Conservation (phyloP, 2,797 vertebrate genomes). For the Zonotrichia albicollis region DNA sequence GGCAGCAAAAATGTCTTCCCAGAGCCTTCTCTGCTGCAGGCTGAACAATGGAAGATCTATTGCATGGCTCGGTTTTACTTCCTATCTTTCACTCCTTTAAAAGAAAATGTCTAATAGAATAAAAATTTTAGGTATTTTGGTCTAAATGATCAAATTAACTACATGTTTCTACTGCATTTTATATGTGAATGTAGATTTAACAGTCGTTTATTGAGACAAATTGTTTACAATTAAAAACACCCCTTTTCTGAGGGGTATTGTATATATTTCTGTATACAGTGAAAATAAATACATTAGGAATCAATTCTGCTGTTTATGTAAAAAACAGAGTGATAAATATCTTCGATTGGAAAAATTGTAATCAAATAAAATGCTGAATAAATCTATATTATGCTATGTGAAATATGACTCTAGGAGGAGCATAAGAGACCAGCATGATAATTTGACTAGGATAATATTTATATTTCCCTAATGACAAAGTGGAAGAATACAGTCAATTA, state of each 20-base stretch:
- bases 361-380: not conserved
- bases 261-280: not conserved
- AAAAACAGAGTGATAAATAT: not conserved
- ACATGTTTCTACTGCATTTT: not conserved
- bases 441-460: not conserved
- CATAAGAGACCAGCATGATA: not conserved
- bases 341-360: not conserved
- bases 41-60: not conserved
- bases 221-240: not conserved
- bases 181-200: not conserved
- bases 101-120: not conserved
- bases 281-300: not conserved
- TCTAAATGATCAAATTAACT: not conserved
- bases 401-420: not conserved
- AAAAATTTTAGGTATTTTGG: not conserved
- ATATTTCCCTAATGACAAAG: not conserved
- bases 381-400: not conserved
- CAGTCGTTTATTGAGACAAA: not conserved
- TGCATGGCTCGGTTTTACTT: not conserved
- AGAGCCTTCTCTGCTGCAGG: not conserved
- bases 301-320: not conserved
- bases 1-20: not conserved
- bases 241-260: not conserved
- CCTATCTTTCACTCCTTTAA: accelerated
- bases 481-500: not conserved